A percentile compares a stretch with the other conserved stretches of the same genome.
Conservation (phyloP, 2,113 vertebrate species). For the Empidonax alnorum region DNA sequence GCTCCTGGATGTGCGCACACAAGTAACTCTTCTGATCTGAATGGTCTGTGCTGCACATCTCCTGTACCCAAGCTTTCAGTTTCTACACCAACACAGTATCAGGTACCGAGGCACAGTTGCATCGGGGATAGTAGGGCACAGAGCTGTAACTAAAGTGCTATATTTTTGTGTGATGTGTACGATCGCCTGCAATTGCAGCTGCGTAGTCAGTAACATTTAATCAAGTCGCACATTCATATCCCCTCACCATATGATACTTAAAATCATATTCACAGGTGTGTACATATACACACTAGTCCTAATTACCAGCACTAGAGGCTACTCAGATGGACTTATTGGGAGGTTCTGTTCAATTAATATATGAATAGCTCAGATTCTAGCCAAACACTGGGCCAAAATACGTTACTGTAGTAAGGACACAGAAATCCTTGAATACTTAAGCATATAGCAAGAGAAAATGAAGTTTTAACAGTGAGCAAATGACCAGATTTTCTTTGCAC, state of each 20-base stretch:
- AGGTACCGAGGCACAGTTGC: background rate
- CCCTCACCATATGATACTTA: background rate
- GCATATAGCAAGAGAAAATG: background rate
- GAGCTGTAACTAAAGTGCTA: slow-evolving; percentile 1
- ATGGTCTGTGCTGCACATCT: background rate
- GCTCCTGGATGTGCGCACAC: background rate
- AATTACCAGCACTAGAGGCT: background rate
- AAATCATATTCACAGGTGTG: background rate
- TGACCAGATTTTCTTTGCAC: background rate
- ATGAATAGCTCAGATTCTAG: background rate
- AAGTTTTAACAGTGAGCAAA: background rate
- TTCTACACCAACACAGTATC: background rate
- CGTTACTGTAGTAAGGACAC: background rate
- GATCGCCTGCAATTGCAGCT: background rate
- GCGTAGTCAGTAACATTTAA: background rate
- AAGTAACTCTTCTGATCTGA: background rate
- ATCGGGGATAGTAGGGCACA: background rate
- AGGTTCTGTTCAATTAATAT: background rate
- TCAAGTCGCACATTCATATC: background rate
- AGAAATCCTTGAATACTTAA: slow-evolving; percentile 14
- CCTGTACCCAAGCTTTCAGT: background rate
- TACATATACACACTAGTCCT: background rate
- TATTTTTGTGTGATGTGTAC: background rate
- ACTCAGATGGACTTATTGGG: background rate
- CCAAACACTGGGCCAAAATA: background rate